phyloP scores from a whole-genome alignment of 2,113 vertebrate genomes.

The Pachypanchax playfairii region DNA sequence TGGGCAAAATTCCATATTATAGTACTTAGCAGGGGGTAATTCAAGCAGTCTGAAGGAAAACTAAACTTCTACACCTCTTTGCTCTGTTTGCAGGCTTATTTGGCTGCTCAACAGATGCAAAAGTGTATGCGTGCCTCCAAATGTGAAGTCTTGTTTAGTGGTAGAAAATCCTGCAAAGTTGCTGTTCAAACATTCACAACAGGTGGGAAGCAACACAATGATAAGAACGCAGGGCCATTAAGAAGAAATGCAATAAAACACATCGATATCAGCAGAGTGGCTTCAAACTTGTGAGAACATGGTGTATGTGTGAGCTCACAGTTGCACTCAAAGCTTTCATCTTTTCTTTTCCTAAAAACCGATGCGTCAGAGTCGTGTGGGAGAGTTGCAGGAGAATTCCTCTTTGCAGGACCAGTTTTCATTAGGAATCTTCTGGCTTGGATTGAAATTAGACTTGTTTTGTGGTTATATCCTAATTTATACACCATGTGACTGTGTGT shows the following conservation, averaged over 20 bases:
- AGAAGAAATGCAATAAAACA: not conserved
- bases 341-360: too few species aligned
- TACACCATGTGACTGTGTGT: not conserved
- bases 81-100: not conserved
- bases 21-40: not conserved
- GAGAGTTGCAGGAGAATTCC: too few species aligned
- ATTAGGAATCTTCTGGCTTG: too few species aligned
- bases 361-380: too few species aligned
- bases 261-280: too few species aligned
- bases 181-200: not conserved
- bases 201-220: not conserved
- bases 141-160: not conserved
- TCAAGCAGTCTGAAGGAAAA: not conserved
- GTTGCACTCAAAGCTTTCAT: too few species aligned
- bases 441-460: too few species aligned
- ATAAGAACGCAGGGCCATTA: not conserved
- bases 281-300: too few species aligned
- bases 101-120: not conserved
- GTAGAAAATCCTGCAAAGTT: not conserved
- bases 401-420: too few species aligned
- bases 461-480: too few species aligned
- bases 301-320: too few species aligned
- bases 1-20: not conserved
- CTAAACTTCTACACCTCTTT: not conserved
- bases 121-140: not conserved